Base-by-base conservation (phyloP, 2,113 vertebrate genomes). In the Lagenorhynchus albirostris region DNA sequence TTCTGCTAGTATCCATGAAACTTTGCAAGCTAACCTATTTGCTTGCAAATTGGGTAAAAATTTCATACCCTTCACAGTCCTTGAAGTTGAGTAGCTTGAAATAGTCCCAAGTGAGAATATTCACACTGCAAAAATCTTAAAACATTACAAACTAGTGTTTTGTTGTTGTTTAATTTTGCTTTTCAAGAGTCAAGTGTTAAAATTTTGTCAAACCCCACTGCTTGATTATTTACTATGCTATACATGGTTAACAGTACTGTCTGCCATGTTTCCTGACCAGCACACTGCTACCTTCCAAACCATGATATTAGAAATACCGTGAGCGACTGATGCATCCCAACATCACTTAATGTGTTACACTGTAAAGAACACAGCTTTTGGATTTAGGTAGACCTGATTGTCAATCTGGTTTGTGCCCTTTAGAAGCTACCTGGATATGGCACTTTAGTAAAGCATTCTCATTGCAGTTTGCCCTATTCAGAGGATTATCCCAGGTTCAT, bases 21-120 rank as follows among this genome's bases (percentile, higher is more conserved):
- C 4, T 74, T 23, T 33, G 21, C 18, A 33, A 38, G 21, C 41
- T 29, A 82, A 65, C 23, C 21, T 41, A 3, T 95, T 86, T 87
- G 1, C 2, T 71, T 96, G 33, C 8, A 85, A 25, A 18, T 33
- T 36, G 36, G 3, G 23, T 70, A 83, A 62, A 77, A 31, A 47
- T 23, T 0, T 11, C 20, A 60, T 33, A 73, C 0, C 5, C 2
- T 44, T 53, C 10, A 53, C 9, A 68, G 25, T 77, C 6, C 41
- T 89, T 86, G 29, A 74, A 92, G 18, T 47, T 38, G 62, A 60
- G 33, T 29, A 83, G 2, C 76, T 58, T 86, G 38, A 68, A 53
- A 70, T 80, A 86, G 8, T n/a, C 10, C 2, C 53, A 79, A 47
- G 4, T 81, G 20, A 18, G 67, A 80, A 1, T 84, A 91, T 5